These are phyloP conservation scores for Anagyrus pseudococci DNA, from an alignment of 2,888 invertebrate genomes.

Conservation along the genomic window DNA sequence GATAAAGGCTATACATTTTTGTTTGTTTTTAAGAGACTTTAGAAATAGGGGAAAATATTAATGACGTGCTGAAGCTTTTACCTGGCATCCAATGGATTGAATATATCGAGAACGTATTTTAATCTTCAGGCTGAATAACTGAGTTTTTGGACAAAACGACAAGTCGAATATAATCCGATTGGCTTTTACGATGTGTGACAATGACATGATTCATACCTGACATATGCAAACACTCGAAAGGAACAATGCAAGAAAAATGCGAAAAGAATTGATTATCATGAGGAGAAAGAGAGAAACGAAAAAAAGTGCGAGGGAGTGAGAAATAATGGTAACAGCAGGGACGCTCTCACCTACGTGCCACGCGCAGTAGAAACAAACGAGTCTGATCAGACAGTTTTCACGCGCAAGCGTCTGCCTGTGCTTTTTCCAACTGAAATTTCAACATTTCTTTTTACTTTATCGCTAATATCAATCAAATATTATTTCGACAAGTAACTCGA, in stretches of 20 bases:
- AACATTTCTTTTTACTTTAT: no score
- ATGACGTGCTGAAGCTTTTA: no score
- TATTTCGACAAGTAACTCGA: no score
- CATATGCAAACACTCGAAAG: neutral
- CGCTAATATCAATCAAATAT: no score
- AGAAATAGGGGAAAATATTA: no score
- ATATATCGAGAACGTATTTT: no score
- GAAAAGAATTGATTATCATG: slow-evolving; percentile 1
- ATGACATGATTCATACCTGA: slow-evolving; percentile 2
- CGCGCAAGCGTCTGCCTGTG: no score
- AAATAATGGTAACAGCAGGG: neutral
- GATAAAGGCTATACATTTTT: no score
- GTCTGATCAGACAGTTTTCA: neutral
- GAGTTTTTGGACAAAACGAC: neutral
- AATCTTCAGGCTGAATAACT: no score
- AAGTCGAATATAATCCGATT: neutral
- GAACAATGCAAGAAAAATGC: slow-evolving; percentile 1
- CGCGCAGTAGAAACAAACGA: neutral
- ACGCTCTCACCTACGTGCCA: neutral
- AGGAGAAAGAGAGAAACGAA: neutral
- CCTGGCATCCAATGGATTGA: no score
- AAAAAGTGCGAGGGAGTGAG: neutral
- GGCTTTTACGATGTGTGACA: slow-evolving; percentile 2
- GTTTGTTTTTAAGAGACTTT: no score
- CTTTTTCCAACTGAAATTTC: no score